Evolutionary conservation across 2,888 invertebrate genomes (phyloP).

Genomic region (Cactoblastis cactorum): DNA sequence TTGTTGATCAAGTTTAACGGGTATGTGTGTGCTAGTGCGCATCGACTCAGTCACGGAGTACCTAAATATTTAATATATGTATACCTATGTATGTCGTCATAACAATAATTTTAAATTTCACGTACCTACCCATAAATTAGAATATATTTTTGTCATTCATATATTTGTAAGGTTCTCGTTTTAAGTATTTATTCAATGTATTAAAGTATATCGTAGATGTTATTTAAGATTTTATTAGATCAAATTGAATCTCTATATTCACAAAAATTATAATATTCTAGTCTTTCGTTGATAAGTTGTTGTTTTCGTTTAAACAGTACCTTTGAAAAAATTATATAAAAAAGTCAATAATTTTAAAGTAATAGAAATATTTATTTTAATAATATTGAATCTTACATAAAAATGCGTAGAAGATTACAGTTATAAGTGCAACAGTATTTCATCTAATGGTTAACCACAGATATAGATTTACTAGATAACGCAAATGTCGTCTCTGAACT

Average conservation of each 20-base stretch:
- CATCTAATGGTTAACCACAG: too few species aligned
- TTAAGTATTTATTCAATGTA: constrained; percentile 21
- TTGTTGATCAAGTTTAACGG: constrained; percentile 16
- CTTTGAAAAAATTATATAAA: neutral
- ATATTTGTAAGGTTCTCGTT: constrained; percentile 27
- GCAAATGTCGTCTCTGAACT: too few species aligned
- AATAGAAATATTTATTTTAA: too few species aligned
- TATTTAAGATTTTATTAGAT: neutral
- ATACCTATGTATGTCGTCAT: constrained; percentile 39
- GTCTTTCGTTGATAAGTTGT: neutral
- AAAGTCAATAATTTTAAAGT: neutral
- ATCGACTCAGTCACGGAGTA: constrained; percentile 45
- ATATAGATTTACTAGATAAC: too few species aligned
- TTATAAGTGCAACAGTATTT: too few species aligned
- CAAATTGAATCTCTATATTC: neutral
- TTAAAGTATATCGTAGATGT: constrained; percentile 1
- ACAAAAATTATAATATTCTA: neutral
- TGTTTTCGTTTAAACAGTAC: neutral
- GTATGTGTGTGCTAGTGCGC: constrained; percentile 17
- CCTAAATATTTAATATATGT: constrained; percentile 42
- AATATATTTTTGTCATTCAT: constrained; percentile 27
- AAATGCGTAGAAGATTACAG: too few species aligned
- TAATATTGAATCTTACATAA: too few species aligned
- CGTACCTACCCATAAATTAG: constrained; percentile 13
- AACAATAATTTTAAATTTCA: constrained; percentile 22